Percentiles rank a stretch among this genome's conserved stretches.
phyloP scores from a whole-genome alignment of 2,888 invertebrate genomes.

The Megalurothrips usitatus region DNA sequence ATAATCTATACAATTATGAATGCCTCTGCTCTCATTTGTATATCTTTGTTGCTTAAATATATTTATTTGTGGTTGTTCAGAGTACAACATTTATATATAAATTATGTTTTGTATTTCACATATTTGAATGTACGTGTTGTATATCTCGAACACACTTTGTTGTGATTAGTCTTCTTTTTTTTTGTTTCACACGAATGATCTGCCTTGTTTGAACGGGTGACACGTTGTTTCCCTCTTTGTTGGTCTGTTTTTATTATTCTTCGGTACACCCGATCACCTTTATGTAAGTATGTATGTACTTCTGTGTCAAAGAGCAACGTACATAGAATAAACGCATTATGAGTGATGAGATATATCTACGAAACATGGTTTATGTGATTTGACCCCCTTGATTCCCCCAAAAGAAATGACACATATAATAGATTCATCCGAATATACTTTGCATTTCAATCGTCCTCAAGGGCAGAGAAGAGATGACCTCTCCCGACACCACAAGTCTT shows the following conservation, averaged over 20 bases:
- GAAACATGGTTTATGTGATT: neutral
- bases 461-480: neutral
- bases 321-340: conserved; percentile 27
- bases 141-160: conserved; percentile 10
- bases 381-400: neutral
- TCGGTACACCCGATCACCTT: conserved; percentile 25
- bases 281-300: conserved; percentile 23
- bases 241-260: conserved; percentile 23
- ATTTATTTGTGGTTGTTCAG: conserved; percentile 23
- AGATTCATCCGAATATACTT: neutral
- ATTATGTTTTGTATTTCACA: conserved; percentile 27
- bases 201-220: conserved; percentile 26
- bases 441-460: neutral
- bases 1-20: conserved; percentile 23
- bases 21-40: conserved; percentile 24
- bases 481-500: too few relatives aligned
- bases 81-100: conserved; percentile 27
- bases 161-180: conserved; percentile 20
- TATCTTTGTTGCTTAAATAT: conserved; percentile 25
- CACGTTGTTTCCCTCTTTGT: conserved; percentile 26
- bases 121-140: conserved; percentile 26
- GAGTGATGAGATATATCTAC: conserved; percentile 25
- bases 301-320: conserved; percentile 22
- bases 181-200: conserved; percentile 22
- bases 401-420: neutral